A percentile compares a stretch with the other conserved stretches of the same genome.
These are phyloP conservation scores for Sabatieria punctata DNA, from an alignment of 2,888 invertebrate species.

Conservation along the genomic window DNA sequence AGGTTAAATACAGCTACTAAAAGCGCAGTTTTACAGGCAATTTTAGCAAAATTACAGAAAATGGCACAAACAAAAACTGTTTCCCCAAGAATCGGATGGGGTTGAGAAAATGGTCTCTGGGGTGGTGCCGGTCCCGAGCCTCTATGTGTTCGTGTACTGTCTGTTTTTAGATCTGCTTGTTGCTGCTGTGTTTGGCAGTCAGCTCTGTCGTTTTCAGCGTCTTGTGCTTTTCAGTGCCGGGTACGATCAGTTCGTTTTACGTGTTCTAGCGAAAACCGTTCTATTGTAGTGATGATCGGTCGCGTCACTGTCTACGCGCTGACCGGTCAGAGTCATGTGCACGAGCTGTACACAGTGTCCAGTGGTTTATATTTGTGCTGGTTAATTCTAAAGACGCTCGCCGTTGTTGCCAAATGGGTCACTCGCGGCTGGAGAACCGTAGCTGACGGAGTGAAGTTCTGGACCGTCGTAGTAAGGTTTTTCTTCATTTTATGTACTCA, in stretches of 20 bases:
- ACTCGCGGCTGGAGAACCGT: conserved; percentile 62
- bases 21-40: too few species aligned
- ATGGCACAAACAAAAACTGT: too few species aligned
- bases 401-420: conserved; percentile 65
- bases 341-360: conserved; percentile 88
- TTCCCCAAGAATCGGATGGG: too few species aligned
- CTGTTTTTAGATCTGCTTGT: conserved; percentile 34
- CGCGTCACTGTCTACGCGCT: conserved; percentile 20
- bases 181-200: conserved; percentile 59
- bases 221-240: conserved; percentile 64
- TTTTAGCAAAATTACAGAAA: too few species aligned
- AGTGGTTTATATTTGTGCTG: conserved; percentile 87
- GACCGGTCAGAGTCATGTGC: conserved; percentile 45
- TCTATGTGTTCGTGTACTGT: conserved; percentile 5
- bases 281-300: conserved; percentile 50
- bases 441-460: conserved; percentile 17
- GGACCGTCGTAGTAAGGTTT: conserved; percentile 34
- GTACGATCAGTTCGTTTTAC: conserved; percentile 22
- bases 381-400: conserved; percentile 64
- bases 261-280: neutral
- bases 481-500: too few species aligned
- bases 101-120: too few species aligned
- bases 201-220: conserved; percentile 70
- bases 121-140: too few species aligned
- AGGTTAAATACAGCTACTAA: too few species aligned